Evolutionary conservation across 2,888 invertebrate species (phyloP).

Genomic region (Iphiclides podalirius): DNA sequence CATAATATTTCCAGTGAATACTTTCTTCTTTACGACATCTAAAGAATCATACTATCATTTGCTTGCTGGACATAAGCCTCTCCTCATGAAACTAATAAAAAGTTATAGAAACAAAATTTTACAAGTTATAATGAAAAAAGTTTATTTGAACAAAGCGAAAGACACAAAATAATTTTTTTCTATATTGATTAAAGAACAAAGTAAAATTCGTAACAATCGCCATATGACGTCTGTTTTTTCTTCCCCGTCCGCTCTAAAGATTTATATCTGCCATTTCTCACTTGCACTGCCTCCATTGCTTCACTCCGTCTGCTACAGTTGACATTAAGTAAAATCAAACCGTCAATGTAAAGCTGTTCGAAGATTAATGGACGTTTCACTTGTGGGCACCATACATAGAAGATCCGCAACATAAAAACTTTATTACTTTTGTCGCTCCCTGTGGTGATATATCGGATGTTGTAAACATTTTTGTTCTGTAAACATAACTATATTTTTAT

Average conservation of each 20-base stretch:
- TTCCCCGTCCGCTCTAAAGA: conserved; percentile 55
- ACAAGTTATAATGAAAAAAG: conserved; percentile 25
- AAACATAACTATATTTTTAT: too few species aligned
- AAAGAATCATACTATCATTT: too few species aligned
- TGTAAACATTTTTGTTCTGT: conserved; percentile 29
- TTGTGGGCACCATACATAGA: conserved; percentile 48
- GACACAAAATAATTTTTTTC: conserved; percentile 32
- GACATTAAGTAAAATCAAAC: conserved; percentile 24
- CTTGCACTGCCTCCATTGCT: conserved; percentile 41
- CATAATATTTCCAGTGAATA: too few species aligned
- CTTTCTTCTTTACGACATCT: too few species aligned
- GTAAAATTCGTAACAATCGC: conserved; percentile 63
- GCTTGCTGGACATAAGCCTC: too few species aligned
- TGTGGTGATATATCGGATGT: conserved; percentile 49
- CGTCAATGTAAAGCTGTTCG: conserved; percentile 45
- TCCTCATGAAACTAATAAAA: too few species aligned
- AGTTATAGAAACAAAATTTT: too few species aligned
- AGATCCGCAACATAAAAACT: conserved; percentile 58
- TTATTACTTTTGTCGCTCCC: conserved; percentile 57
- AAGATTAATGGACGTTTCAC: conserved; percentile 44
- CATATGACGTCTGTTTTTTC: conserved; percentile 65
- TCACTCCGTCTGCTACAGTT: conserved; percentile 6
- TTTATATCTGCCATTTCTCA: conserved; percentile 50
- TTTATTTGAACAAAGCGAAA: conserved; percentile 27
- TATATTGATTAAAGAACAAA: conserved; percentile 63